phyloP scores from a whole-genome alignment of 2,797 vertebrate species.

The Semotilus atromaculatus region DNA sequence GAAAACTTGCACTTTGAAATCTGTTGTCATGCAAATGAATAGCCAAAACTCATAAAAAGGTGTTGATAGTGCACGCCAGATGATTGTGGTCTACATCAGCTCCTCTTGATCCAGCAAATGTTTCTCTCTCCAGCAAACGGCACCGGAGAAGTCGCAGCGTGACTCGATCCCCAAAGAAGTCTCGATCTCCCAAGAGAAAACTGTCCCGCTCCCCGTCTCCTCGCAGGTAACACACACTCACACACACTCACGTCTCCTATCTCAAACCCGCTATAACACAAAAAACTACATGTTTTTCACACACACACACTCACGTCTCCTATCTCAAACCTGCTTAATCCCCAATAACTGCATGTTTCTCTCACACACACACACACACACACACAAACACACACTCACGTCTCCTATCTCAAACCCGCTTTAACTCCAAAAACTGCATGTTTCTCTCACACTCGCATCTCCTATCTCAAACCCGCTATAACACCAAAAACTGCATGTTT shows the following conservation, averaged over 20 bases:
- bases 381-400: no score
- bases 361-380: no score
- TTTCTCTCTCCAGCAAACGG: conserved; percentile 72
- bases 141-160: conserved; percentile 87
- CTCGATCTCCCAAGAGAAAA: conserved; percentile 88
- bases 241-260: no score
- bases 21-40: background rate
- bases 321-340: no score
- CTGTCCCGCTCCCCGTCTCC: conserved; percentile 89
- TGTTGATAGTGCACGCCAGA: background rate
- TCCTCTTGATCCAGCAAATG: background rate
- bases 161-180: conserved; percentile 86
- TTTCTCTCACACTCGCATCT: conserved; percentile 57
- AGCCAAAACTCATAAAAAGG: background rate
- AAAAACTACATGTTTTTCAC: no score
- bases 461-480: no score
- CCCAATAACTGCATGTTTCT: no score
- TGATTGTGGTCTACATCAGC: background rate
- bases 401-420: no score
- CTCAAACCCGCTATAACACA: no score
- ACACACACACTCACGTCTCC: no score
- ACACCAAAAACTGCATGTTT: no score
- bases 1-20: no score
- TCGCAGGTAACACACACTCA: conserved; percentile 75
- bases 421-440: background rate